Evolutionary conservation across 2,113 vertebrate species (phyloP), one percentile per base, ranked within the genome.

Genomic region (Picathartes gymnocephalus): DNA sequence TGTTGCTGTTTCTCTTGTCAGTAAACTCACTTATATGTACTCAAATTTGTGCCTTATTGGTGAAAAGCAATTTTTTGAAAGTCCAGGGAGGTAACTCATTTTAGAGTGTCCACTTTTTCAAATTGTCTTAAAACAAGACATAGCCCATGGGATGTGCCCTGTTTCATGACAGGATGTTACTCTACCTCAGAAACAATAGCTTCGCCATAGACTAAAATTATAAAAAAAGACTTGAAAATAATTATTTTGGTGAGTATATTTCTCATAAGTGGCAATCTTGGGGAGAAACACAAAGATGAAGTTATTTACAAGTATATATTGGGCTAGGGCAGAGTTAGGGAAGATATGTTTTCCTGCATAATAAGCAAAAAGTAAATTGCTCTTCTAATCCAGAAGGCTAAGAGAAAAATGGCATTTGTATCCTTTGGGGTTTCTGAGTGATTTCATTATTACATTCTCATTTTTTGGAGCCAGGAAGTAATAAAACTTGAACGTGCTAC

Each of bases 361-460:
- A 83, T 79, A 92, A 92, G 61, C 24, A 86, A 80, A 35, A 54
- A 93, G 12, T 51, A 92, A 91, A 94, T 78, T 90, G 11, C 35
- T 79, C 47, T 71, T 90, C 35, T 50, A 86, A 72, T 86, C 39
- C 51, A 54, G 60, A 95, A 91, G 92, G 28, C 57, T 48, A 68
- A 35, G 28, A 86, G 17, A 81, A 95, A 90, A 97, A 92, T 81
- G 4, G 15, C 39, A 48, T 94, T 88, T 96, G 18, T 73, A 51
- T 92, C 47, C 48, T 66, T 47, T 48, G 51, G 37, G 61, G 5
- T 77, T 92, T 95, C 70, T 82, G 57, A 94, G 58, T 35, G 37
- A 23, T 71, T 94, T 73, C 14, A 51, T 89, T 92, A 81, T 78
- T 77, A 70, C 5, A 14, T 57, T 88, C 31, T 90, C 73, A 42